Base-by-base conservation (phyloP, 2,797 vertebrate species). In the Rhodeus uyekii region DNA sequence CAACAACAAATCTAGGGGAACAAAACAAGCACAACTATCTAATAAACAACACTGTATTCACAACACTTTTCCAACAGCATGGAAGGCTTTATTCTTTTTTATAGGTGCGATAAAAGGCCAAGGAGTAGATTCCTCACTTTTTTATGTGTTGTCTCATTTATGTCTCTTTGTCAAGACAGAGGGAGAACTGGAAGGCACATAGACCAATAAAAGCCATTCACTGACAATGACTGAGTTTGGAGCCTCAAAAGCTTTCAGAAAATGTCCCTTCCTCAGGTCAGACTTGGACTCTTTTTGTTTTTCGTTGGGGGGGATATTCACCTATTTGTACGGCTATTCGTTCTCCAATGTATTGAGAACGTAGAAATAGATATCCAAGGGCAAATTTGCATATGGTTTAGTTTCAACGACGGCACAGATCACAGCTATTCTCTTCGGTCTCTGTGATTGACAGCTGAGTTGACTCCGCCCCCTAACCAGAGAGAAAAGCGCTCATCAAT, bases 41-140 rank as follows among this genome's bases (percentile, higher is more conserved):
- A 83, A 65, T 68, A 82, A 82, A 84, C 75, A 79, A 58, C 48
- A 64, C 63, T 19, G 34, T 13, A 16, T 74, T 87, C 42, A 68
- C 55, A 55, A 46, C 18, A 61, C 36, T 34, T 69, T 71, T 83
- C 61, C 24, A 76, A 32, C 24, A 76, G 27, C 14, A 42, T 19
- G 19, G 19, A 74, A 78, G 67, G 48, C 53, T 67, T 46, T 14
- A 9, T 13, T 14, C 19, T 29, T 67, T 38, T 80, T 67, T 61
- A 38, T 32, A 60, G 5, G 58, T 19, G 42, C 1, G 61, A 78
- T 60, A 38, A 61, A 27, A 53, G 10, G 46, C 55, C 65, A 34
- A 76, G 13, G 60, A 75, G 74, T 64, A 29, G 12, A 34, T 24
- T 77, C 19, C 5, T 38, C n/a, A 6, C 19, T 55, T 34, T 58